These are phyloP conservation scores for Onychomys leucogaster DNA, from an alignment of 2,797 vertebrate genomes.

Conservation along the genomic window DNA sequence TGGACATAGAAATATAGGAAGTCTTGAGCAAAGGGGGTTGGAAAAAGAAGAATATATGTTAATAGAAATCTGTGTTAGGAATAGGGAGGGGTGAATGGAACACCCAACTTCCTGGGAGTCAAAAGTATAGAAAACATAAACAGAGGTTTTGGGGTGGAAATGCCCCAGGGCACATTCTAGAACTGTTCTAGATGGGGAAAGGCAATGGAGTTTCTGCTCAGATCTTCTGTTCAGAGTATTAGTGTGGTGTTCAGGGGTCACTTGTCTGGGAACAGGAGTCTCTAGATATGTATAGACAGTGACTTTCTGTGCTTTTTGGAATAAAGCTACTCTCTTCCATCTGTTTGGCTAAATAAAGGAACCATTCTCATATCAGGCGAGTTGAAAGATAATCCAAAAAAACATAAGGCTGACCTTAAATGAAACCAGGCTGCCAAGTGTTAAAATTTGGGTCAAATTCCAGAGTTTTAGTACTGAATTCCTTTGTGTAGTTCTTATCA, in stretches of 20 bases:
- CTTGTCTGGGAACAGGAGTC: not conserved
- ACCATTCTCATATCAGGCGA: not conserved
- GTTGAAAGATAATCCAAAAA: constrained; percentile 13
- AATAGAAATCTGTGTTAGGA: constrained; percentile 7
- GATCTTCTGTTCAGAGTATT: not conserved
- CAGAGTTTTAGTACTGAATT: constrained; percentile 33
- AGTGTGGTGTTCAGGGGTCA: not conserved
- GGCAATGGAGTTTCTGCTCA: not conserved
- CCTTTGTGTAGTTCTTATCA: constrained; percentile 49
- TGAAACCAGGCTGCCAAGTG: constrained; percentile 46
- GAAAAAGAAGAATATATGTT: constrained; percentile 29
- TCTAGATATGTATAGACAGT: not conserved
- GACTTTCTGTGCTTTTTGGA: not conserved
- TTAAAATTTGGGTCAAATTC: constrained; percentile 64
- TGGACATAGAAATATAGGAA: constrained; percentile 53
- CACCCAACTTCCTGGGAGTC: not conserved
- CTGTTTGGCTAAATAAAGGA: not conserved
- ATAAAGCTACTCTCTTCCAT: not conserved
- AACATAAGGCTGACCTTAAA: not conserved
- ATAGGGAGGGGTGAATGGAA: not conserved
- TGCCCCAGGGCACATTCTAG: not conserved
- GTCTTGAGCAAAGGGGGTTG: not conserved
- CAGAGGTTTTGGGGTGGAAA: not conserved
- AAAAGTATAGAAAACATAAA: not conserved
- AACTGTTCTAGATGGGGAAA: not conserved